These are phyloP conservation scores for Condylostylus longicornis DNA, from an alignment of 1,140 invertebrate species.

Conservation along the genomic window DNA sequence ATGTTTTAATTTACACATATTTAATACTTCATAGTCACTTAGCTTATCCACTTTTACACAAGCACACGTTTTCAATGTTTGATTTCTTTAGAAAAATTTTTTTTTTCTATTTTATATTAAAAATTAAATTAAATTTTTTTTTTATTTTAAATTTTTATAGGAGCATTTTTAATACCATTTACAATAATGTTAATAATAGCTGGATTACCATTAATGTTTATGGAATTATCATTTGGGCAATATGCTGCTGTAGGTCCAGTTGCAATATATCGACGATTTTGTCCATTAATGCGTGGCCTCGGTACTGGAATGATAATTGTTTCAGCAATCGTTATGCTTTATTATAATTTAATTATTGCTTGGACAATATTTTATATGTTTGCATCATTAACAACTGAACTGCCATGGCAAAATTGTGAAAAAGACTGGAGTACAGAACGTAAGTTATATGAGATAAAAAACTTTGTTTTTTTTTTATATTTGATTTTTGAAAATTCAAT, in stretches of 20 bases:
- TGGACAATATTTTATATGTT: slow-evolving; percentile 75
- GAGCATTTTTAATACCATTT: slow-evolving; percentile 70
- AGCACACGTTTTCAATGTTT: background rate
- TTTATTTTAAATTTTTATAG: slow-evolving; percentile 31
- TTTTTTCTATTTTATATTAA: background rate
- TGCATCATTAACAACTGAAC: slow-evolving; percentile 48
- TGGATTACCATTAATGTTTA: slow-evolving; percentile 75
- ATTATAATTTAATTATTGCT: slow-evolving; percentile 74
- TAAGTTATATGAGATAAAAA: too few relatives aligned
- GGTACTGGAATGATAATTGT: slow-evolving; percentile 74
- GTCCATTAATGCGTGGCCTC: slow-evolving; percentile 51
- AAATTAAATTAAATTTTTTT: too few relatives aligned
- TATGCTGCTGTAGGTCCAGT: slow-evolving; percentile 58
- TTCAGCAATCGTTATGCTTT: slow-evolving; percentile 65
- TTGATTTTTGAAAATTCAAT: background rate
- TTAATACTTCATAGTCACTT: too few relatives aligned
- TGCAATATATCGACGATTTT: slow-evolving; percentile 52
- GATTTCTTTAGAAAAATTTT: background rate
- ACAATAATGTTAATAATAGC: slow-evolving; percentile 71
- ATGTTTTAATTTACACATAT: too few relatives aligned
- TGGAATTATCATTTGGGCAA: slow-evolving; percentile 66
- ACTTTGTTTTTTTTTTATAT: slow-evolving; percentile 1
- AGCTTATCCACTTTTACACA: too few relatives aligned
- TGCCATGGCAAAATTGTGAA: slow-evolving; percentile 67
- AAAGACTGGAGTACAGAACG: slow-evolving; percentile 56